phyloP scores from a whole-genome alignment of 92 coral and sea anemone genomes.

The Ricordea florida region DNA sequence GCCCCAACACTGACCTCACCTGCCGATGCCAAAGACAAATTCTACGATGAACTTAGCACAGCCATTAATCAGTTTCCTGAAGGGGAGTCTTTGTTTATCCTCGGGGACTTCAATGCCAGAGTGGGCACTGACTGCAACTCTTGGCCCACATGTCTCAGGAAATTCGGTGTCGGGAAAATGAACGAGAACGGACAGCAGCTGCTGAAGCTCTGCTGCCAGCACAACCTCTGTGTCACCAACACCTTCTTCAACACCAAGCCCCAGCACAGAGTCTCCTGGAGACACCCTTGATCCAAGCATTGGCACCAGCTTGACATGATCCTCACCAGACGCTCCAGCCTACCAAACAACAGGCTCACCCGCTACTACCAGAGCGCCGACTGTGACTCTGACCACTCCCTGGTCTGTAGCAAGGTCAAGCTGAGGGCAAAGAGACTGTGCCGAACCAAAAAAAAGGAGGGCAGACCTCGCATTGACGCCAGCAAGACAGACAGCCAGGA shows the following conservation, averaged over 20 bases:
- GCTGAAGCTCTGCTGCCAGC: constrained; percentile 22
- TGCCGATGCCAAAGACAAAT: constrained; percentile 43
- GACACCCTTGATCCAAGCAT: constrained; percentile 31
- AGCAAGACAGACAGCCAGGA: constrained; percentile 9
- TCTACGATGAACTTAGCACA: constrained; percentile 34
- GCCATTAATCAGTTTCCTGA: constrained; percentile 18
- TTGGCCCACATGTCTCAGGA: constrained; percentile 26
- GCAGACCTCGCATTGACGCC: constrained; percentile 34
- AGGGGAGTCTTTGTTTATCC: constrained; percentile 19
- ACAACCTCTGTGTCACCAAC: constrained; percentile 21
- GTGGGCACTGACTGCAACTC: constrained; percentile 25
- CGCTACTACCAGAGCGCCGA: constrained; percentile 16
- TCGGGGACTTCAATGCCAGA: too few relatives aligned
- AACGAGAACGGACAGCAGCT: too few relatives aligned
- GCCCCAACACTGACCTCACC: constrained; percentile 41
- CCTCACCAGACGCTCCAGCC: constrained; percentile 22
- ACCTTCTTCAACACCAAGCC: too few relatives aligned
- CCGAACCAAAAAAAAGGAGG: constrained; percentile 9
- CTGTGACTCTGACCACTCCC: constrained; percentile 20
- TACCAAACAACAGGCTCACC: constrained; percentile 13
- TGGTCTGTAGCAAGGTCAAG: constrained; percentile 51
- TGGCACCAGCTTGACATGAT: constrained; percentile 35
- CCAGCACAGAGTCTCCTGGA: too few relatives aligned
- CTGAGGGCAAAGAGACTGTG: constrained; percentile 27
- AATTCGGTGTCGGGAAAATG: constrained; percentile 37